phyloP scores from a whole-genome alignment of 2,797 vertebrate genomes.

The Mormyrus hasselquistii region DNA sequence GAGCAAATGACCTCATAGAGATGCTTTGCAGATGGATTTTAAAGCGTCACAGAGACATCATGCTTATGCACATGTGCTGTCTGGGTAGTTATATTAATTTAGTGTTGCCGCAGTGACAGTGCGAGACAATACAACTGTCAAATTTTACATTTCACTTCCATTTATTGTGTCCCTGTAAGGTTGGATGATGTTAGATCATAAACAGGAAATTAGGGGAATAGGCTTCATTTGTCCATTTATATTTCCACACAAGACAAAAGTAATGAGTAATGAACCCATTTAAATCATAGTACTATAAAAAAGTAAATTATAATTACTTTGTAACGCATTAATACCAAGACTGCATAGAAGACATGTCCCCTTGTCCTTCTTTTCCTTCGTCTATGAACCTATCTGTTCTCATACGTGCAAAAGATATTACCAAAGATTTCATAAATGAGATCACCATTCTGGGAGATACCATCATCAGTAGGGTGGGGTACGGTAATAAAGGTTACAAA shows the following conservation, averaged over 20 bases:
- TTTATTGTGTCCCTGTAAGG: background rate
- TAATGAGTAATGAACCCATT: background rate
- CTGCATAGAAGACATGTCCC: background rate
- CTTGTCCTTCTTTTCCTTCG: background rate
- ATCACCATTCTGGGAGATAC: slow-evolving; percentile 38
- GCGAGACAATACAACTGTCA: background rate
- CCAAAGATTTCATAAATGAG: slow-evolving; percentile 41
- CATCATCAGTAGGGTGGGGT: background rate
- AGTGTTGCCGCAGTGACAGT: background rate
- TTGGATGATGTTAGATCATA: background rate
- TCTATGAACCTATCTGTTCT: slow-evolving; percentile 26
- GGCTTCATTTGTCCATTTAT: background rate
- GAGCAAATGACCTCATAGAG: background rate
- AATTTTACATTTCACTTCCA: background rate
- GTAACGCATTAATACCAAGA: background rate
- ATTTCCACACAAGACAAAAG: background rate
- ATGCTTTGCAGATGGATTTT: background rate
- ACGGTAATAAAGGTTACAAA: background rate
- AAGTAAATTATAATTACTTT: background rate
- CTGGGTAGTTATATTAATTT: background rate
- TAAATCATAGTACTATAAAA: background rate
- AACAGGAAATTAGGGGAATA: background rate
- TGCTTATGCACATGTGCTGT: background rate
- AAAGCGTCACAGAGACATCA: background rate
- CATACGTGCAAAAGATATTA: slow-evolving; percentile 34